Evolutionary conservation across 2,113 vertebrate species (phyloP), one percentile per base, ranked within the genome.

Genomic region (Lophura nycthemera): DNA sequence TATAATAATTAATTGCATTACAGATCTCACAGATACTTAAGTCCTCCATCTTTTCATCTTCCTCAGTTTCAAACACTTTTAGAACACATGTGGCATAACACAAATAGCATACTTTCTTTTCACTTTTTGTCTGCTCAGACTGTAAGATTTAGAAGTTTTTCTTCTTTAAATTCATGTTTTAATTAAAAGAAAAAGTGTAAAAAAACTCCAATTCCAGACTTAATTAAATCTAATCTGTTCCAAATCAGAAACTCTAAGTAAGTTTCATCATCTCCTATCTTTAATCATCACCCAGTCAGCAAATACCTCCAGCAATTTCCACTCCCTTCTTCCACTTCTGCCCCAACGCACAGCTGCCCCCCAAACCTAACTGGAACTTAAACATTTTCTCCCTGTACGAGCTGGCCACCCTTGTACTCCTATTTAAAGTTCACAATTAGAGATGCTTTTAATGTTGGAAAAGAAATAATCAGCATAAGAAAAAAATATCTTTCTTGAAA

Each of bases 211-310:
- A 82, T 93, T 91, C 45, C 79, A 95, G 95, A 91, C 79, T 90
- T 96, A 96, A 97, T 96, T 95, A 96, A 96, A 96, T 60, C 71
- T 92, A 97, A 96, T 81, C 50, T 86, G 64, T 93, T 95, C 64
- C 86, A 96, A 81, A 95, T 94, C 83, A 96, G 78, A 95, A 97
- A 69, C 43, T 87, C 88, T 83, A 96, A 95, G 97, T 96, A 96
- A 97, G 47, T 89, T 92, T 86, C 77, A 77, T 66, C 87, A 95
- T 79, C 90, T 94, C 43, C 84, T 94, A 95, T 93, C 90, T 21
- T 88, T 95, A 96, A 94, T 96, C 96, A 95, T 96, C 92, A 94
- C 77, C 72, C 79, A 93, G 75, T 93, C 86, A 94, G 84, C 77
- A 92, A 89, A 80, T 64, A 74, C 50, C 88, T 92, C 65, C 3